Base-by-base conservation (phyloP, 2,888 invertebrate genomes). In the Cheilosia pagana region DNA sequence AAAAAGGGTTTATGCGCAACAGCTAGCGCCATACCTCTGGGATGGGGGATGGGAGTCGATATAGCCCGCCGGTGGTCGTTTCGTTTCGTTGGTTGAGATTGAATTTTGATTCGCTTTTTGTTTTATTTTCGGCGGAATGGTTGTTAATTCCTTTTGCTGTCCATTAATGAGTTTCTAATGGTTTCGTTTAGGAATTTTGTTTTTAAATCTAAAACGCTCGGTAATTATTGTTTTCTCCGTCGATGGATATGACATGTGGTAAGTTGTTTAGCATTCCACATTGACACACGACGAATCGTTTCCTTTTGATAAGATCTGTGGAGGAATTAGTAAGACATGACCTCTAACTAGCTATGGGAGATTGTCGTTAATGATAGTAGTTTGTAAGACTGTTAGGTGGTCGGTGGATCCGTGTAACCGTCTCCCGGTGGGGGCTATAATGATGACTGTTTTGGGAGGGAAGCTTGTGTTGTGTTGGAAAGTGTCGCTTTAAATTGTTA, bases 131-230 rank as follows among this genome's bases (percentile, higher is more conserved):
- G 45, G 12, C 12, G 35, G 10, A 12, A 35, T 35, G 12, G 12
- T 57, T 48, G 8, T 39, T 23, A 1, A 12, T 21, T 55, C 23
- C 14, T 21, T 50, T 59, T 52, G 28, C 50, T 7, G 50, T 55
- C 60, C 68, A 3, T 72, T 67, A 74, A 79, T 83, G 83, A 75
- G 63, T 74, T 75, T 83, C 57, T 65, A 70, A 79, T 79, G 70
- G 16, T 16, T 45, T 43, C 43, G 39, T 25, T 25, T 21, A 28
- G 55, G 57, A 31, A n/a, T 48, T 67, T 62, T 50, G 23, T 53
- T 12, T 4, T 10, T n/a, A 59, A 71, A 35, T 63, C 57, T 60
- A 28, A 75, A 75, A 70, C 59, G 74, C 52, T 25, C 48, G 55
- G 78, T 72, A 72, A 71, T 45, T 62, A 23, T 10, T 6, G 14